Evolutionary conservation across 2,113 vertebrate genomes (phyloP).

Genomic region (Paraplagusia blochii): DNA sequence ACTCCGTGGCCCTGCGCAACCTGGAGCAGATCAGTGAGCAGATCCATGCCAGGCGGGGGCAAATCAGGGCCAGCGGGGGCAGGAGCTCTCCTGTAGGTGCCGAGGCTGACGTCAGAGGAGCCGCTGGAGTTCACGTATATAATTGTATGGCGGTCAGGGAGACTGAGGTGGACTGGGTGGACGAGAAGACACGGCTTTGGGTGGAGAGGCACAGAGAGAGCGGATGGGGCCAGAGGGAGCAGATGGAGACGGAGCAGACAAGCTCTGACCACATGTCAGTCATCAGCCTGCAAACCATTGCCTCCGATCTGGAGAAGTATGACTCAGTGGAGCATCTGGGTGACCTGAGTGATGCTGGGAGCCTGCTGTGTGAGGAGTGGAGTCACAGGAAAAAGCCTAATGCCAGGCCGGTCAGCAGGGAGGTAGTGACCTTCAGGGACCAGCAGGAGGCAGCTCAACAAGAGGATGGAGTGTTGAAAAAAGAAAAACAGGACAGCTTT

Average conservation of each 20-base stretch:
- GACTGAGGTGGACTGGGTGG: conserved; percentile 25
- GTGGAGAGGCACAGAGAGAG: conserved; percentile 68
- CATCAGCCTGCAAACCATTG: conserved; percentile 89
- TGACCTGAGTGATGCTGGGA: conserved; percentile 75
- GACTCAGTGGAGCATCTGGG: conserved; percentile 90
- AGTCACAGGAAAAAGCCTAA: conserved; percentile 35
- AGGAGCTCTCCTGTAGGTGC: conserved; percentile 75
- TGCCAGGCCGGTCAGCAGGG: conserved; percentile 22
- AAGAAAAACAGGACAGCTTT: conserved; percentile 52
- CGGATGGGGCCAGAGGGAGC: conserved; percentile 57
- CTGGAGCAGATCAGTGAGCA: conserved; percentile 93
- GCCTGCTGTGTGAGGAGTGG: conserved; percentile 59
- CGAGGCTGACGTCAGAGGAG: conserved; percentile 56
- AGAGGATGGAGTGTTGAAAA: conserved; percentile 5
- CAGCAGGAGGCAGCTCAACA: conserved; percentile 6
- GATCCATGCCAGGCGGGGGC: conserved; percentile 83
- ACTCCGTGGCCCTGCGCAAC: conserved; percentile 87
- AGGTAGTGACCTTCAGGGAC: background rate
- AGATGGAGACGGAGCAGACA: conserved; percentile 33
- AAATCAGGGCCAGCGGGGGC: conserved; percentile 48
- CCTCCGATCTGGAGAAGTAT: conserved; percentile 90
- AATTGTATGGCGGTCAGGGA: conserved; percentile 15
- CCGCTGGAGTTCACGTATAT: conserved; percentile 51
- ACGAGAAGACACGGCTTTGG: conserved; percentile 38
- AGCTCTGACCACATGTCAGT: conserved; percentile 80